Evolutionary conservation across 2,888 invertebrate species (phyloP), one percentile per base, ranked within the genome.

Genomic region (Caenorhabditis sp.): DNA sequence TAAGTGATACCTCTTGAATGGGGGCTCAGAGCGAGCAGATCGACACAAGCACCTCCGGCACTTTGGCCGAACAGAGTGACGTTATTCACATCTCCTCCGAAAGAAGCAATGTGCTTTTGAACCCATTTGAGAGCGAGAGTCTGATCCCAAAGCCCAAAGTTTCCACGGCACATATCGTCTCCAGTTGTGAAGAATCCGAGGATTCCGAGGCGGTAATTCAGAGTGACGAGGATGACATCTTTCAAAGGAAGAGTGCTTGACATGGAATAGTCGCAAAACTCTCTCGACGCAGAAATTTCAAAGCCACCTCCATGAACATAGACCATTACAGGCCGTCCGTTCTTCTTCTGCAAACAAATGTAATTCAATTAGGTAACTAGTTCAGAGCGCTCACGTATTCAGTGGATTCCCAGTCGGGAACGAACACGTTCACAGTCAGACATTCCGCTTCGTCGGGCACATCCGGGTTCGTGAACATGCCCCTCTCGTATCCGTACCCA

Each of bases 61-160:
- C 83, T 84, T 39, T 87, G 86, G 1, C 86, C 87, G 61, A 88
- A 87, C 7, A 88, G 74, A 1, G 89, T 89, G 13, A 89, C 82
- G 53, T 84, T 85, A 13, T 78, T 56, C 4, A 86, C 79, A 53
- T 88, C 80, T 8, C 89, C 88, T 17, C 87, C 86, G 53, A 88
- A 88, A 0, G 68, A 59, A 6, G 32, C 50, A 17, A 88, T 87
- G 56, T 88, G 88, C 5, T 85, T 75, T 17, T 86, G 77, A 8
- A 89, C 81, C 88, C 88, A 89, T 65, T 82, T 37, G 6, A 89
- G 76, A 13, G 88, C 87, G 20, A 85, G 62, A 11, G 84, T 80
- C 72, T 87, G 87, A 43, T 89, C 88, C 86, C 87, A 86, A 0
- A 87, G 65, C 7, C 86, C 87, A 53, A 81, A 78, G 66, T 88